These are phyloP conservation scores for Echiichthys vipera DNA, from an alignment of 2,797 vertebrate species.

Conservation along the genomic window DNA sequence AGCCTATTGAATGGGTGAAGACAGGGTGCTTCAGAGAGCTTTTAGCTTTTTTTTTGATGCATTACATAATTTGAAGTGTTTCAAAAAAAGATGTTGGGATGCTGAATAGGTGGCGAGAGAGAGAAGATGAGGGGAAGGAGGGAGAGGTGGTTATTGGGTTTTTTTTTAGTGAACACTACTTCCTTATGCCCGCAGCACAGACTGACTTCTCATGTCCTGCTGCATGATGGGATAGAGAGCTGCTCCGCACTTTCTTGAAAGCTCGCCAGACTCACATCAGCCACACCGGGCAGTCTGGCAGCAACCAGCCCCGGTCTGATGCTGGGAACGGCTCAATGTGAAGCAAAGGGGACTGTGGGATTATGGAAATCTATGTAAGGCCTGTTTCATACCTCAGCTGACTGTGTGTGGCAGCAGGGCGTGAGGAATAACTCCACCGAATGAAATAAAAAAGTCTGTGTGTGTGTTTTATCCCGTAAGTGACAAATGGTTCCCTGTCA, in stretches of 20 bases:
- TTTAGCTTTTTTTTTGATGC: constrained; percentile 17
- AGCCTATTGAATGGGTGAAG: constrained; percentile 22
- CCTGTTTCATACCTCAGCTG: constrained; percentile 41
- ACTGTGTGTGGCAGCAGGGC: constrained; percentile 34
- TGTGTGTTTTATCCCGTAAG: background rate
- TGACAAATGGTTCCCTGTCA: background rate
- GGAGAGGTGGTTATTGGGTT: constrained; percentile 44
- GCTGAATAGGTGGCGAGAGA: constrained; percentile 52
- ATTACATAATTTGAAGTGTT: constrained; percentile 67
- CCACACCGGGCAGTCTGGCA: constrained; percentile 56
- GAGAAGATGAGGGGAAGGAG: constrained; percentile 51
- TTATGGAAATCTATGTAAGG: constrained; percentile 35
- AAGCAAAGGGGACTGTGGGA: constrained; percentile 44
- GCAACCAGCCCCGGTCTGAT: constrained; percentile 10
- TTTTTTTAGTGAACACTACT: constrained; percentile 67
- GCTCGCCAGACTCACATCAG: constrained; percentile 58
- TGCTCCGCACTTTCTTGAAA: constrained; percentile 55
- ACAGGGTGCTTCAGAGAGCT: constrained; percentile 43
- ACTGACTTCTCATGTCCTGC: constrained; percentile 67
- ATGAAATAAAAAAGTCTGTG: constrained; percentile 11
- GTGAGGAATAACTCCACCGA: constrained; percentile 15
- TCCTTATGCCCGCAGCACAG: constrained; percentile 73
- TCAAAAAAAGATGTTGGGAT: constrained; percentile 50
- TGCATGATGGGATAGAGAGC: constrained; percentile 57
- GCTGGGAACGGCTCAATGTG: constrained; percentile 39